Base-by-base conservation (phyloP, 2,888 invertebrate species). In the Emmelina monodactyla region DNA sequence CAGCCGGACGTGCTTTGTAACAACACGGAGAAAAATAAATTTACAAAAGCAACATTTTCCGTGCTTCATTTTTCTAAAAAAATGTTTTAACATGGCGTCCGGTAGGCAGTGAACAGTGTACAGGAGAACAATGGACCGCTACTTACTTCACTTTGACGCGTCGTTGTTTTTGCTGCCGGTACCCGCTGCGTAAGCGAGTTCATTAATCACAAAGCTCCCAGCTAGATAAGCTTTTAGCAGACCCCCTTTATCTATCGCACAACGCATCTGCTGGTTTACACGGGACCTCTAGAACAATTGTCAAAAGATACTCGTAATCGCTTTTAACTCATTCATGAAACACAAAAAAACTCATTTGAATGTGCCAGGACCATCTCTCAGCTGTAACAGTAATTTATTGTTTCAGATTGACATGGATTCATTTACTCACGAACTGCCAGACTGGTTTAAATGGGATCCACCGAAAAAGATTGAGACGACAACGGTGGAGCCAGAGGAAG, bases 381-480 rank as follows among this genome's bases (percentile, higher is more conserved):
- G n/a, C n/a, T n/a, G 19, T 19, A 9, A 19, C 19, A 19, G 19
- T 19, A 5, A 5, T 19, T 19, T 19, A 19, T 10, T 25, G 6
- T n/a, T n/a, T n/a, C 62, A 79, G 79, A 70, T 78, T 46, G 76
- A 79, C 39, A 66, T 71, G 54, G 76, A 75, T 22, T 61, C 66
- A n/a, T 58, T 70, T 39, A 51, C 55, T 30, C 67, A 78, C 50
- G 68, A 67, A 45, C 44, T 79, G 31, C 79, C 78, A 2, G 57
- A 59, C 19, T 73, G 76, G 76, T 79, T 79, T 50, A 76, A 76
- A 53, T 79, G 78, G 78, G 79, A 79, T 39, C 71, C 76, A 1
- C 70, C 65, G 0, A 61, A 65, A 9, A 75, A 73, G 44, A 41
- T 59, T 2, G 79, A 78, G 37, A 68, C 71, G 15, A 78, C 76